Evolutionary conservation across 2,113 vertebrate genomes (phyloP).

Genomic region (Desmodus rotundus): DNA sequence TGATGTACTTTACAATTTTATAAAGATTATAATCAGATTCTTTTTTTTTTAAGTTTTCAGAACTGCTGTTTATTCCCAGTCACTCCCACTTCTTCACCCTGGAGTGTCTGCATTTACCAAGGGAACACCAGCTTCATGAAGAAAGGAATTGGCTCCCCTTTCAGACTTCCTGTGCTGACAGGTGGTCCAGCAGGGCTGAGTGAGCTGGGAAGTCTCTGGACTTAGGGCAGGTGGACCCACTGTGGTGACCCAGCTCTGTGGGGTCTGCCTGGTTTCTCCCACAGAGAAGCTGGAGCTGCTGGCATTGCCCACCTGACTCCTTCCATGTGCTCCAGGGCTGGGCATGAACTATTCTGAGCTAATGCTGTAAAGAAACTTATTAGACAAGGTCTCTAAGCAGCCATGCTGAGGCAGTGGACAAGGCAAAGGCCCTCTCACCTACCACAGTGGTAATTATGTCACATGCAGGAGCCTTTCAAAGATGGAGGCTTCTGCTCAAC

Average conservation of each 20-base stretch:
- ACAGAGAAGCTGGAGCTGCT: background rate
- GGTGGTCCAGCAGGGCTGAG: background rate
- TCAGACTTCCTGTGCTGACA: constrained; percentile 11
- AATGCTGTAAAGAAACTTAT: background rate
- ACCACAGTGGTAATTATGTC: background rate
- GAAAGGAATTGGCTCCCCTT: background rate
- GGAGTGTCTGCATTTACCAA: no score
- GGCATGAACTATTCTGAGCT: background rate
- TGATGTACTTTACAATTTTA: background rate
- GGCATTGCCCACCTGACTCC: background rate
- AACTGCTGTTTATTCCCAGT: constrained; percentile 53
- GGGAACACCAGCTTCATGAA: background rate
- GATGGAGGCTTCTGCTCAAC: background rate
- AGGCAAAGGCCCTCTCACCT: background rate
- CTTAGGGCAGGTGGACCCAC: background rate
- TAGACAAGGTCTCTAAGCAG: background rate
- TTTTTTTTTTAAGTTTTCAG: background rate
- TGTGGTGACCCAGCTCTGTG: rapidly evolving
- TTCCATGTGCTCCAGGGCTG: background rate
- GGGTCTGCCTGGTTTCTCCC: background rate
- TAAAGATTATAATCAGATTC: background rate
- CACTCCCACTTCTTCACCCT: background rate
- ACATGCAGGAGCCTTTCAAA: background rate
- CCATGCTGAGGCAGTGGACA: background rate
- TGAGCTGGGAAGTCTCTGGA: background rate